These are phyloP conservation scores for Stichopus horrens DNA, from an alignment of 53 echinoderm and acorn worm genomes.

Conservation along the genomic window DNA sequence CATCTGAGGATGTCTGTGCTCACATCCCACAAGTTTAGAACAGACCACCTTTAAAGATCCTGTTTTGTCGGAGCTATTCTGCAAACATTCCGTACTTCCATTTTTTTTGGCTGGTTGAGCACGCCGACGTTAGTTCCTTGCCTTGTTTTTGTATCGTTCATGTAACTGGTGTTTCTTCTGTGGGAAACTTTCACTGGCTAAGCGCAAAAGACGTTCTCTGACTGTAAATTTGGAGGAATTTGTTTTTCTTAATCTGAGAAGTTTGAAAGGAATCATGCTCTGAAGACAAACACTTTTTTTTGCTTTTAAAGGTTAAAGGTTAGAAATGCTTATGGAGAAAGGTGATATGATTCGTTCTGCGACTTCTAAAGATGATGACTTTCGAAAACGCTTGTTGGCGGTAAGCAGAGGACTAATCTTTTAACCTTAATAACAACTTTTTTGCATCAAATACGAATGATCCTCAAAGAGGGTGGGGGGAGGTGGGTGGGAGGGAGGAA, in stretches of 20 bases:
- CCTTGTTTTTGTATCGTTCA: neutral
- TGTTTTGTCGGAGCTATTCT: neutral
- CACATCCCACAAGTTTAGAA: too few relatives aligned
- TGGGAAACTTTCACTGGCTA: neutral
- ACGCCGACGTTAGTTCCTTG: neutral
- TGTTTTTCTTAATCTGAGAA: neutral
- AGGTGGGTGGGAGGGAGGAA: too few relatives aligned
- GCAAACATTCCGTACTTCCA: neutral
- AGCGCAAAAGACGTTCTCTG: neutral
- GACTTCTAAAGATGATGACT: neutral
- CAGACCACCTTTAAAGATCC: neutral
- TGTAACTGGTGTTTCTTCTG: neutral
- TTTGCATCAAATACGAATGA: too few relatives aligned
- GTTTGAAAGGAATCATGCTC: neutral
- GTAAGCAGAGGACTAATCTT: neutral
- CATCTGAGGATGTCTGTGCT: too few relatives aligned
- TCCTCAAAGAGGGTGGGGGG: too few relatives aligned
- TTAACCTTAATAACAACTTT: too few relatives aligned
- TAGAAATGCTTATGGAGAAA: neutral
- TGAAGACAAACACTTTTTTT: neutral
- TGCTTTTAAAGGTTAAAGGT: neutral
- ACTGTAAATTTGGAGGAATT: neutral
- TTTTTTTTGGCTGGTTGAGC: neutral
- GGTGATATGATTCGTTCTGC: neutral
- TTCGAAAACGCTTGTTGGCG: neutral